Base-by-base conservation (phyloP, 2,113 vertebrate genomes). In the Hyaena hyaena region DNA sequence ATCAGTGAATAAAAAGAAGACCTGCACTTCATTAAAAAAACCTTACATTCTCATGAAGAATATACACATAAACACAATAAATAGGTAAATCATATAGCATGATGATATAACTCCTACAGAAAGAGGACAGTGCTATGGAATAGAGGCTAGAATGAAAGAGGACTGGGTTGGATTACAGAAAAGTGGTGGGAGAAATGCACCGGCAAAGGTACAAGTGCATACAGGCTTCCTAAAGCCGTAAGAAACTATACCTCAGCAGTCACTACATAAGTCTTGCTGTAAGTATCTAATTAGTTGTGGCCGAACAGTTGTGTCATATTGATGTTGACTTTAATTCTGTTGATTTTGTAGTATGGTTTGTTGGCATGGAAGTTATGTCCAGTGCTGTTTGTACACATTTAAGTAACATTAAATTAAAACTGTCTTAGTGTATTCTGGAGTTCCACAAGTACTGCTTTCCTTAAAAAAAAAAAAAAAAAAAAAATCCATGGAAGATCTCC, bases 331-430 rank as follows among this genome's bases (percentile, higher is more conserved):
- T 90, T 80, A 89, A 84, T 96, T 45, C 17, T 71, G 55, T 21
- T 84, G 39, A 61, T 93, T 95, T 66, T 93, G 33, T 65, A 81
- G 45, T 84, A n/a, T 94, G 48, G 33, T 68, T 93, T 96, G 68
- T 3, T 84, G 53, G 68, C 65, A 95, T 83, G 58, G 39, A 96
- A 95, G 86, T 63, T 90, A 79, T 79, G 76, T 39, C 28, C 50
- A 61, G n/a, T 50, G 88, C 55, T 91, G 35, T 91, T 71, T 90
- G 58, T 69, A 81, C 5, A 88, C 31, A 53, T 1, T 93, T 79
- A 95, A 66, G 33, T 71, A 95, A 84, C 12, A 86, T 63, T 86
- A 85, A 93, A 89, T 83, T 92, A 55, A 92, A 95, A 45, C 66
- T 55, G 45, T 89, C 92, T 84, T 73, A 95, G 23, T 84, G 81